phyloP scores from a whole-genome alignment of 92 coral and sea anemone genomes.

The Zoanthus sansibaricus region DNA sequence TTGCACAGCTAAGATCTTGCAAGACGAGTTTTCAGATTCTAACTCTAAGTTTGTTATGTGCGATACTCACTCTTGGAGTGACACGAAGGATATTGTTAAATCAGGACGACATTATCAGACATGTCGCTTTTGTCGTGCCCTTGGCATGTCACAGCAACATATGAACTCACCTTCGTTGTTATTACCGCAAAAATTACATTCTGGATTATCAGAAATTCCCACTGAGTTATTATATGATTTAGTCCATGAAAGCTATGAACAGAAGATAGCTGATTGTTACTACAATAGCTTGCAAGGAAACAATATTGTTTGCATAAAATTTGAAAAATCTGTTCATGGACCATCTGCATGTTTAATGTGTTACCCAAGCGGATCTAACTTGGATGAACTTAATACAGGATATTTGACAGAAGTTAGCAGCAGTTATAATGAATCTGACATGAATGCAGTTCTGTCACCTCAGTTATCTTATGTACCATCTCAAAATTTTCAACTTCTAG shows the following conservation, averaged over 20 bases:
- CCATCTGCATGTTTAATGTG: constrained; percentile 51
- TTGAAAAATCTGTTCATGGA: background rate
- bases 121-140: background rate
- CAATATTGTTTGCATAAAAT: constrained; percentile 57
- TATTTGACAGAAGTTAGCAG: constrained; percentile 20
- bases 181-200: constrained; percentile 19
- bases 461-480: constrained; percentile 18
- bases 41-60: background rate
- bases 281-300: constrained; percentile 85
- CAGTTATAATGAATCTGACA: background rate
- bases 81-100: background rate
- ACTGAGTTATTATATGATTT: constrained; percentile 57
- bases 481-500: constrained; percentile 62
- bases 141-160: background rate
- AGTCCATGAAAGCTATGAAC: constrained; percentile 71
- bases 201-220: constrained; percentile 71
- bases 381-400: constrained; percentile 68
- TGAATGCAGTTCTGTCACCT: background rate
- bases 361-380: constrained; percentile 73
- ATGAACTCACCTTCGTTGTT: background rate
- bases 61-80: background rate
- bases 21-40: constrained; percentile 50
- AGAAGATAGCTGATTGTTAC: constrained; percentile 39
- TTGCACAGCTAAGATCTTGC: constrained; percentile 46
- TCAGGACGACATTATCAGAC: background rate